A percentile compares a stretch with the other conserved stretches of the same genome.
phyloP scores from a whole-genome alignment of 2,113 vertebrate species.

The Odobenus rosmarus region DNA sequence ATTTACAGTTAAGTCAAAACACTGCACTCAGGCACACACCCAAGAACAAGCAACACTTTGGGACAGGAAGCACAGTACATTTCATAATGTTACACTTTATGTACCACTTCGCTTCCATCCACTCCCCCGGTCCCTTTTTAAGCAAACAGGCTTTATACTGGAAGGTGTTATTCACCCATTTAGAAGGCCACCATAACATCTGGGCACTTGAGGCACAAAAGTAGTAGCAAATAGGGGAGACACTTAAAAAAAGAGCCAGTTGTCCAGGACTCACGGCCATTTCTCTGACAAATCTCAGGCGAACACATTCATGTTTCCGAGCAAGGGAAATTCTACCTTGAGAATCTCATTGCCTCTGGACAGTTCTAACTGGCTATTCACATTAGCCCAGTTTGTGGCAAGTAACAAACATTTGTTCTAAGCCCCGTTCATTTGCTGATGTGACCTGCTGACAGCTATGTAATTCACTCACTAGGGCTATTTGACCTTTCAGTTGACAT shows the following conservation, averaged over 20 bases:
- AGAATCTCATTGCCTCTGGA: not conserved
- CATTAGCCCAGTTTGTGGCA: conserved; percentile 54
- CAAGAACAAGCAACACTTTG: not conserved
- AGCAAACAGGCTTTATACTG: not conserved
- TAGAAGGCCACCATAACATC: conserved; percentile 6
- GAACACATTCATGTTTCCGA: not conserved
- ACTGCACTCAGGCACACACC: not conserved
- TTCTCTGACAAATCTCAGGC: not conserved
- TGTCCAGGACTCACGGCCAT: not conserved
- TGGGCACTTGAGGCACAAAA: conserved; percentile 31
- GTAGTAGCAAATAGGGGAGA: not conserved
- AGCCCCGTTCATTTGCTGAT: conserved; percentile 64
- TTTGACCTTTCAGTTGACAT: conserved; percentile 75
- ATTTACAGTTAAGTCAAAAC: not conserved
- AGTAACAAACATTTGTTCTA: conserved; percentile 59
- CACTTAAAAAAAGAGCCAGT: not conserved
- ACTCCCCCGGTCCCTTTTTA: not conserved
- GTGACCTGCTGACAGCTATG: conserved; percentile 67
- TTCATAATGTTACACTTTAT: not conserved
- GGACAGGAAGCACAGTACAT: not conserved
- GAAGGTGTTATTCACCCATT: not conserved
- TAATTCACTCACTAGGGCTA: conserved; percentile 74
- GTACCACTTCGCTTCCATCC: not conserved
- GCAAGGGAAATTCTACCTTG: not conserved
- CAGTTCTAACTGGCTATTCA: not conserved